A percentile compares a stretch with the other conserved stretches of the same genome.
phyloP scores from a whole-genome alignment of 2,888 invertebrate species.

The Eurois occulta region DNA sequence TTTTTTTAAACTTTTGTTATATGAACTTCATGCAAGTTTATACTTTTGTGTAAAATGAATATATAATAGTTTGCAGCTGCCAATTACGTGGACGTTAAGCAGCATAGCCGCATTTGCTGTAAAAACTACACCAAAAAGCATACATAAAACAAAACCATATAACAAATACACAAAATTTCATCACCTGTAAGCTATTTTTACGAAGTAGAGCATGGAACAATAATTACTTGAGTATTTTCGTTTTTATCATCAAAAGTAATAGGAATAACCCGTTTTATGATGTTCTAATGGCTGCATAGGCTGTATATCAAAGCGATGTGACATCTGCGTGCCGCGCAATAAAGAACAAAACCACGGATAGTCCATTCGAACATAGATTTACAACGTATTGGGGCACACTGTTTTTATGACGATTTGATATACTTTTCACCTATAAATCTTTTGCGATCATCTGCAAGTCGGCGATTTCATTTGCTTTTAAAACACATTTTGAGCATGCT shows the following conservation, averaged over 20 bases:
- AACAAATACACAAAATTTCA: constrained; percentile 1
- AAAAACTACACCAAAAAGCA: neutral
- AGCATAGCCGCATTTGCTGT: too few relatives aligned
- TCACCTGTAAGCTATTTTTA: neutral
- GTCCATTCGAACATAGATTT: constrained; percentile 63
- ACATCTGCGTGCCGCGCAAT: constrained; percentile 59
- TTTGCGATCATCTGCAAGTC: constrained; percentile 23
- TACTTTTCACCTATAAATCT: constrained; percentile 47
- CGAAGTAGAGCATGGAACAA: neutral
- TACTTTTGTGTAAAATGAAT: neutral
- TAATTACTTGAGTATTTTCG: constrained; percentile 6
- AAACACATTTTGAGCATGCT: neutral
- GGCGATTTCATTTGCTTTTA: constrained; percentile 20
- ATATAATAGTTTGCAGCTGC: neutral
- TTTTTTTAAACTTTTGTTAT: neutral
- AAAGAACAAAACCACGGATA: constrained; percentile 59
- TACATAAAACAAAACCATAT: neutral
- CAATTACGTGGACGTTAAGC: neutral
- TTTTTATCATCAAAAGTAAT: constrained; percentile 15
- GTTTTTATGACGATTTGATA: constrained; percentile 43
- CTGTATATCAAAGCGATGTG: constrained; percentile 55
- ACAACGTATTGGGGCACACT: constrained; percentile 49
- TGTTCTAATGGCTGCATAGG: constrained; percentile 55
- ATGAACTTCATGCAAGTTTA: neutral
- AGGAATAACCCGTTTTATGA: constrained; percentile 56